Evolutionary conservation across 1,140 invertebrate species (phyloP), one percentile per base, ranked within the genome.

Genomic region (Drosophila tani): DNA sequence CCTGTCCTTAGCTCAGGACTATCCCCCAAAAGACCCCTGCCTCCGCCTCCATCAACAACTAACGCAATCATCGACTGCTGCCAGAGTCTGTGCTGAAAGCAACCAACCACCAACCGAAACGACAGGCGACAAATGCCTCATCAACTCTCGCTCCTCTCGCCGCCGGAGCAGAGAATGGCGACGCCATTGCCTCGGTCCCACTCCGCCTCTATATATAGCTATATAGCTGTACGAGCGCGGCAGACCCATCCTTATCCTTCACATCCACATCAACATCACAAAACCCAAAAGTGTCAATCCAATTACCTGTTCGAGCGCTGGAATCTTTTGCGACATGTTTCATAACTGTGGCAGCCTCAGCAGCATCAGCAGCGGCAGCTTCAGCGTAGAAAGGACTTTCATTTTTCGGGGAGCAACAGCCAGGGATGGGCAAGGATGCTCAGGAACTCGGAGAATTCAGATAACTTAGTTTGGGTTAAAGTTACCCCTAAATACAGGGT

Each of bases 311-410:
- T 90, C 85, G 85, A 90, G 86, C 79, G 81, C 85, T 75, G 85
- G 85, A 90, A 90, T 90, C 85, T 90, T 90, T 90, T 90, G 86
- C 85, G 85, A 90, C 85, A 90, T 90, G 85, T 91, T 90, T 90
- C 85, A 90, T 88, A 88, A 88, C 84, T 87, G 79, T 70, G 76
- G 76, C 75, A 66, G 53, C 53, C 40, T 2, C 35, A 14, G 35
- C 53, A 66, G 53, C 53, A 40, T 0, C 35, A 14, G 35, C 53
- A 8, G 41, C n/a, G 3, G 7, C 29, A 53, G 53, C 53, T 40
- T 56, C 19, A 56, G 40, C 76, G 57, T 45, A 63, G 64, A 78
- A 77, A 78, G 75, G 75, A 78, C 75, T 76, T 76, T 76, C 62
- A 58, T 74, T 74, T 74, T 74, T 57, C 19, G 53, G 69, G 46